Evolutionary conservation across 2,797 vertebrate species (phyloP), one percentile per base, ranked within the genome.

Genomic region (Platalea minor): DNA sequence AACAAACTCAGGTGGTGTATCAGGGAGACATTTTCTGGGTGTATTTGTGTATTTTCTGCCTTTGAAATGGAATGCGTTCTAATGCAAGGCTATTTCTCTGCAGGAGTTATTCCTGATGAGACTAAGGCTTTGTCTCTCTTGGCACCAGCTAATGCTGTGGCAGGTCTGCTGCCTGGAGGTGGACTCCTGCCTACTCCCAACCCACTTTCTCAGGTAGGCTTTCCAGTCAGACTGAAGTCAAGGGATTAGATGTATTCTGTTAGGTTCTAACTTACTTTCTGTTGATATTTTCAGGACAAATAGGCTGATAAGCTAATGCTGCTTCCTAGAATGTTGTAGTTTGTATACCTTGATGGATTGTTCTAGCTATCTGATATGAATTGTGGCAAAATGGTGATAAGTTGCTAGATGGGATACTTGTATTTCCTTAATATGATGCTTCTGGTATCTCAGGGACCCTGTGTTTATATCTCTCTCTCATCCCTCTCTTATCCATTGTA

Each of bases 101-200:
- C 98, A 99, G 99, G 99, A 99, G 99, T 99, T 96, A 99, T 99
- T 99, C 99, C 99, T 98, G 99, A 99, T 98, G 99, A 99, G 98
- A 99, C 99, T 98, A 99, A 99, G 98, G 99, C 99, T 98, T 98
- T 99, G 98, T 99, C 99, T 97, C 98, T 99, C 98, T 98, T 99
- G 98, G 99, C 99, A 98, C 99, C 99, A 98, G 99, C 99, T 98
- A 99, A 99, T 97, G 99, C 99, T 91, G 99, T 99, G 98, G 99
- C 99, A 98, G 99, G 99, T 97, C 98, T 99, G 98, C 99, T 99
- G 98, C 99, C 99, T 31, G 99, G 99, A 90, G 99, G 99, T 95
- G 99, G 99, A 95, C 99, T 99, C 96, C 99, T 99, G 94, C 99
- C 99, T 54, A 99, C 99, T 31, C 99, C 99, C 84, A 99, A 99